Base-by-base conservation (phyloP, 2,888 invertebrate genomes). In the Elysia crispata region DNA sequence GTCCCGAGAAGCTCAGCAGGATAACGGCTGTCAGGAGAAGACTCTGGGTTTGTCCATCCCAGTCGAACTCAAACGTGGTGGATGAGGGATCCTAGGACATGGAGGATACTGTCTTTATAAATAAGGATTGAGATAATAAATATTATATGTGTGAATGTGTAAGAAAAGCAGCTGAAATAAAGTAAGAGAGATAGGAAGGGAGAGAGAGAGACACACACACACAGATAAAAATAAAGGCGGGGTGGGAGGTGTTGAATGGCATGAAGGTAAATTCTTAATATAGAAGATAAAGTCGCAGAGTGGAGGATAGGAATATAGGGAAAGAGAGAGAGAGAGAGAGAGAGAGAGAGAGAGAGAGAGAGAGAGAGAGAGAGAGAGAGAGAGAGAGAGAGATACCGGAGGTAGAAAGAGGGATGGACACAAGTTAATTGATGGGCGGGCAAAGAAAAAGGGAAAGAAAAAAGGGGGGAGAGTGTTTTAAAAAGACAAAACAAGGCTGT, bases 1-100 rank as follows among this genome's bases (percentile, higher is more conserved):
- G 78, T 6, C 73, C 72, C 6, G 73, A 0, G 50, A 60, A 78
- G 0, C 73, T 18, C 0, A 73, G 18, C 49, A 78, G 73, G 50
- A 30, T 49, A 28, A 73, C 57, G n/a, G 73, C 72, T n/a, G 73
- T 64, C 0, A 78, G 78, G 6, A 72, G 18, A 0, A 78, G 66
- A 23, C 78, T 66, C 20, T 73, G 73, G 15, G 64, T 73, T 60
- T 78, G 64, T 0, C 64, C 1, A 25, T 62, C 30, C 78, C 78
- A 78, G 54, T 78, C 64, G 28, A 78, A 78, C 54, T 78, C 78
- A 30, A 72, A 78, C 23, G 28, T n/a, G n/a, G n/a, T n/a, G n/a
- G n/a, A 18, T 54, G 15, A n/a, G n/a, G n/a, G n/a, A n/a, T n/a
- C n/a, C n/a, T n/a, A n/a, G n/a, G n/a, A n/a, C n/a, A n/a, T n/a